Evolutionary conservation across 2,113 vertebrate genomes (phyloP).

Genomic region (Ameiurus melas): DNA sequence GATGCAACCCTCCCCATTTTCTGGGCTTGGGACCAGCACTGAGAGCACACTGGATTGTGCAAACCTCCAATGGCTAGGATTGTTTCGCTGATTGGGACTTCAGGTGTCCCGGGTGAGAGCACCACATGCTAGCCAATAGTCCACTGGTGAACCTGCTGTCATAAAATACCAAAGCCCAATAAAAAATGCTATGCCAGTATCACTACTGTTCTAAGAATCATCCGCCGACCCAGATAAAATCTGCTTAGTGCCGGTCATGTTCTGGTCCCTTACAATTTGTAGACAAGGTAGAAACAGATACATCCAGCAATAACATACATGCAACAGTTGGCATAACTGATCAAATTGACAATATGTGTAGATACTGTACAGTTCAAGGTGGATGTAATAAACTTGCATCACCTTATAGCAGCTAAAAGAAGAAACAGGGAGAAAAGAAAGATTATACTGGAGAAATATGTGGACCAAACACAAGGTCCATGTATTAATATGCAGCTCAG

Average conservation of each 20-base stretch:
- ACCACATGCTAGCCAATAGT: too few species aligned
- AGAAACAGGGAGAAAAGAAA: constrained; percentile 10
- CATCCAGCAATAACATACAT: background rate
- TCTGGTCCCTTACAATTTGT: background rate
- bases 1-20: too few species aligned
- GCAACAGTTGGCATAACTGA: background rate
- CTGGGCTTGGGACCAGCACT: too few species aligned
- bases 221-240: background rate
- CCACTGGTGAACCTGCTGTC: background rate
- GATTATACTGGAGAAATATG: background rate
- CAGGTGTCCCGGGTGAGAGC: too few species aligned
- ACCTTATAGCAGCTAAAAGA: background rate
- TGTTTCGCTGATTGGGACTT: too few species aligned
- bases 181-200: background rate
- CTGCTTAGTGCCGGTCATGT: background rate
- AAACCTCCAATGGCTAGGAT: too few species aligned
- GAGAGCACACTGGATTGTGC: too few species aligned
- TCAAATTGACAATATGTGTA: background rate
- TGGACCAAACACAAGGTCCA: constrained; percentile 13
- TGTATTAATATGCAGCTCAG: constrained; percentile 23
- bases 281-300: background rate
- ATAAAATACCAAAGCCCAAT: background rate
- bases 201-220: background rate
- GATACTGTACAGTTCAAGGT: background rate
- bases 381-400: background rate